Conservation (phyloP, 1,140 invertebrate species). For the Ceratina australensis region DNA sequence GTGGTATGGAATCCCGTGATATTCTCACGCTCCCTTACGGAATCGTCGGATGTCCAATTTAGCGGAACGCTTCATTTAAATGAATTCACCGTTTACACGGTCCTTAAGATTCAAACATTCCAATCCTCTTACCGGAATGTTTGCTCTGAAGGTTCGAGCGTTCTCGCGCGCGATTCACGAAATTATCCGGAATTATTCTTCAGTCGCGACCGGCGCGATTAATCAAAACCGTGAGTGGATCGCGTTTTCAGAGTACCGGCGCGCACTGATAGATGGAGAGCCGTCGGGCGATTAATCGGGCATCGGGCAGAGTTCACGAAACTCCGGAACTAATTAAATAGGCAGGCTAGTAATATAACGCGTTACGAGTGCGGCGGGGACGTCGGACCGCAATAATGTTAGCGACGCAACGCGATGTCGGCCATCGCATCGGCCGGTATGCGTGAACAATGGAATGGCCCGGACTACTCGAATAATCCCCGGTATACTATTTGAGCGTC, state of each 20-base stretch:
- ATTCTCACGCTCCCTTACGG: neutral
- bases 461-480: conserved; percentile 21
- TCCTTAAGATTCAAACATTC: no score
- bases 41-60: neutral
- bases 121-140: no score
- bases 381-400: conserved; percentile 29
- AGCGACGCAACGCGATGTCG: conserved; percentile 23
- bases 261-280: no score
- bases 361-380: conserved; percentile 37
- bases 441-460: conserved; percentile 28
- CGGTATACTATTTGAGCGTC: conserved; percentile 30
- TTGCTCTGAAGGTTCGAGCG: neutral
- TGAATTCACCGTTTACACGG: neutral
- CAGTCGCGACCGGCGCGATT: no score
- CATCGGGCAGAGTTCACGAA: conserved; percentile 21
- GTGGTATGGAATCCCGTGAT: no score
- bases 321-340: conserved; percentile 55
- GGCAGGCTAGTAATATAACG: conserved; percentile 47
- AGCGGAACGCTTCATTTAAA: neutral
- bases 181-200: neutral
- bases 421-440: neutral
- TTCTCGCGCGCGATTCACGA: neutral
- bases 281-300: conserved; percentile 26
- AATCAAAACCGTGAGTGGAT: neutral
- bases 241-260: conserved; percentile 7